Percentiles rank a stretch among this genome's conserved stretches.
Evolutionary conservation across 2,113 vertebrate genomes (phyloP).

Genomic region (Todiramphus chloris): DNA sequence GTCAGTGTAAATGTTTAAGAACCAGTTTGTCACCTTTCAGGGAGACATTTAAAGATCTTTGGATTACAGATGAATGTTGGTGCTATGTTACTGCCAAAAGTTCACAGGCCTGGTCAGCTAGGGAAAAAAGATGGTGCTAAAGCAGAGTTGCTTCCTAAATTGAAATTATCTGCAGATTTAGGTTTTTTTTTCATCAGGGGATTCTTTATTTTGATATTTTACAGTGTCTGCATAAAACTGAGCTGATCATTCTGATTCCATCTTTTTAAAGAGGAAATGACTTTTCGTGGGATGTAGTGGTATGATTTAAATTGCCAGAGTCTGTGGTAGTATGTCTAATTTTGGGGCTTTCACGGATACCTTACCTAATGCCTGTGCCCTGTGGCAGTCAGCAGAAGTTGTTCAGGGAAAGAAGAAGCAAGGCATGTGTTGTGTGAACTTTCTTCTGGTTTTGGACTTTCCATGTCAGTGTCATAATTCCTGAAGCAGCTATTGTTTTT

Average conservation of each 20-base stretch:
- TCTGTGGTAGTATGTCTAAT: no score
- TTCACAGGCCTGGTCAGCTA: background rate
- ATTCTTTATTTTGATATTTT: background rate
- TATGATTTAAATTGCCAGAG: no score
- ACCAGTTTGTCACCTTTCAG: background rate
- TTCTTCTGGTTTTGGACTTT: no score
- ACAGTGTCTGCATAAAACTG: background rate
- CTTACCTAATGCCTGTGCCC: no score
- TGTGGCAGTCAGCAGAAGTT: no score
- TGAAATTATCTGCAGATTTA: background rate
- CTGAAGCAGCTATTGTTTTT: background rate
- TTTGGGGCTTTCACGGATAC: no score
- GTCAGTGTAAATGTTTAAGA: background rate
- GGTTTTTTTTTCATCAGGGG: background rate
- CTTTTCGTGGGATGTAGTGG: background rate
- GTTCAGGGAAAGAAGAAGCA: no score
- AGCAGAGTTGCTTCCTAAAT: background rate
- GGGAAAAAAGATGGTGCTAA: background rate
- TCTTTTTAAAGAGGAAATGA: background rate
- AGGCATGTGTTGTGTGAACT: no score
- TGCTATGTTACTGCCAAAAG: background rate
- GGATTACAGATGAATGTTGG: background rate
- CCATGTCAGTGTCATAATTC: no score
- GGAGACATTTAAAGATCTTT: background rate
- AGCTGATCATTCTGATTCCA: background rate